Evolutionary conservation across 2,797 vertebrate genomes (phyloP).

Genomic region (Synaphobranchus kaupii): DNA sequence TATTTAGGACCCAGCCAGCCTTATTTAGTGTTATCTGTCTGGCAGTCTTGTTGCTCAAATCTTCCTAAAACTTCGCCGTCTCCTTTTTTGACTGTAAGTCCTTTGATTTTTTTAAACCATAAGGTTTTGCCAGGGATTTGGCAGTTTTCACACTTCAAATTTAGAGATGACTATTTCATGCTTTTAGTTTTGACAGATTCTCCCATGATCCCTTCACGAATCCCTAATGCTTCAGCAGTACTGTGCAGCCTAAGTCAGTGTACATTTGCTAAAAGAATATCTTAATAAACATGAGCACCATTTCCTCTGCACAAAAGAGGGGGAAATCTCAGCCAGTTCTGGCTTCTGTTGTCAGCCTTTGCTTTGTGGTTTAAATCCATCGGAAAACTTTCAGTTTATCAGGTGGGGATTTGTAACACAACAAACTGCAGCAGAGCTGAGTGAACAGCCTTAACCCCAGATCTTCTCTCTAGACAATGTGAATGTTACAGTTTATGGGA

Average conservation of each 20-base stretch:
- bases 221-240: neutral
- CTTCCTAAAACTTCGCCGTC: neutral
- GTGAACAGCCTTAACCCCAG: neutral
- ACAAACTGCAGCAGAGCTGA: neutral
- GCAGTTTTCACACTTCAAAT: neutral
- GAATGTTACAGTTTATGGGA: neutral
- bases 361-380: neutral
- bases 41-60: neutral
- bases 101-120: neutral
- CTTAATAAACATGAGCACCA: neutral
- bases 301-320: neutral
- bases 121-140: neutral
- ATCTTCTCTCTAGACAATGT: neutral
- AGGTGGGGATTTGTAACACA: neutral
- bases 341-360: neutral
- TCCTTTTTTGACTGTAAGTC: neutral
- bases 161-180: neutral
- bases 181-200: slow-evolving; percentile 2
- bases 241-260: neutral
- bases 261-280: neutral
- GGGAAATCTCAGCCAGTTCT: neutral
- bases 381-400: neutral
- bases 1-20: neutral
- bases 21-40: neutral
- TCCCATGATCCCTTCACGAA: neutral